Percentiles rank a stretch among this genome's conserved stretches.
Evolutionary conservation across 64 coral and sea anemone genomes (phyloP).

Genomic region (Platygyra sinensis): DNA sequence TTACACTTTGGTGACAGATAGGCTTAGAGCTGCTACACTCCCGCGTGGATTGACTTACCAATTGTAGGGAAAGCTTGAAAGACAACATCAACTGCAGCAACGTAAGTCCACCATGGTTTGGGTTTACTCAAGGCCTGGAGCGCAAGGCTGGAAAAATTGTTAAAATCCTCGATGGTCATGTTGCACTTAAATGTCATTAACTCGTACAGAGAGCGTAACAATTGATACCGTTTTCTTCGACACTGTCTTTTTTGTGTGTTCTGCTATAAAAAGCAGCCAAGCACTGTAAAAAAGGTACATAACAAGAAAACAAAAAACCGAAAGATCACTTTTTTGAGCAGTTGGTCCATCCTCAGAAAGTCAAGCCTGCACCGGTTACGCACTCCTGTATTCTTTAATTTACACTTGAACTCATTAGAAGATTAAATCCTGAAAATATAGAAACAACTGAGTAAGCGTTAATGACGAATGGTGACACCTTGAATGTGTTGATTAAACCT

Average conservation of each 20-base stretch:
- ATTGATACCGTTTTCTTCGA: slow-evolving; percentile 3
- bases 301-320: not conserved
- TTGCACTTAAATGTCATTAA: slow-evolving; percentile 65
- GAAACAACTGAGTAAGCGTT: too few relatives aligned
- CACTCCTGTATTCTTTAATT: too few relatives aligned
- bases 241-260: slow-evolving; percentile 40
- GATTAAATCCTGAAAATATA: too few relatives aligned
- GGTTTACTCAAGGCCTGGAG: slow-evolving; percentile 38
- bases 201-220: slow-evolving; percentile 39
- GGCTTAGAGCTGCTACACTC: too few relatives aligned
- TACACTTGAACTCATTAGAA: too few relatives aligned
- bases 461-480: too few relatives aligned
- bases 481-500: too few relatives aligned
- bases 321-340: slow-evolving; percentile 5
- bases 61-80: too few relatives aligned
- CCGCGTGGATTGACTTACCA: slow-evolving; percentile 23
- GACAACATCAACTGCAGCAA: too few relatives aligned
- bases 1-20: too few relatives aligned
- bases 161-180: slow-evolving; percentile 55
- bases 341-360: not conserved
- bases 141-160: slow-evolving; percentile 29
- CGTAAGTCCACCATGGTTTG: slow-evolving; percentile 25
- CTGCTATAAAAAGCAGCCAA: slow-evolving; percentile 15
- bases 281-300: slow-evolving; percentile 33
- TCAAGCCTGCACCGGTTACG: too few relatives aligned